Base-by-base conservation (phyloP, 2,797 vertebrate genomes). In the Enteromius fasciolatus region DNA sequence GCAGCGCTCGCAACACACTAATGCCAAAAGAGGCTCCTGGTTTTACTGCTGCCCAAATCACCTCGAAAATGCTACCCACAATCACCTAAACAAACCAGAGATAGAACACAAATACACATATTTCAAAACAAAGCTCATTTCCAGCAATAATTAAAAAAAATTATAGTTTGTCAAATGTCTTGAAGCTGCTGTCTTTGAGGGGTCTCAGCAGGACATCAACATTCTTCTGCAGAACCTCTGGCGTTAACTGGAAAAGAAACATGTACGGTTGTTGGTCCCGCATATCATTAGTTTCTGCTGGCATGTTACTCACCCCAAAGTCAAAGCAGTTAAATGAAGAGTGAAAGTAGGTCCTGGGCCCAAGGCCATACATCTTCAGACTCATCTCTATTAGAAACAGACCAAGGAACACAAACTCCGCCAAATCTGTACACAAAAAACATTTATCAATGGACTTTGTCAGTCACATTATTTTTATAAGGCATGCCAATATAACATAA, bases 271-370 rank as follows among this genome's bases (percentile, higher is more conserved):
- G 33, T 57, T 9, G 64, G 50, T 59, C 66, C 41, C 0, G 0
- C 1, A 15, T 41, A 59, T 70, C 25, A 48, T 67, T 82, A 75
- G 46, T 54, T 75, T 64, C 61, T 52, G 61, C 46, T 25, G 41
- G 20, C 46, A 61, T 9, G 14, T 68, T 77, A 83, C 97, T 97
- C 89, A 99, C 98, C 94, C 96, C 97, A 88, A 98, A 99, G 91
- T 99, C 98, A 54, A 99, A 99, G 89, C 97, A 98, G 93, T 99
- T 99, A 94, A 99, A 99, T 0, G 97, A 99, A 1, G 98, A 99
- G 84, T 98, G 97, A 90, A 98, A 99, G 90, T 99, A 99, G 88
- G 95, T 97, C 84, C 97, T 95, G 48, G 97, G 97, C 63, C 98
- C 98, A 12, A 99, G 92, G 31, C 97, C 97, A 0, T 98, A 99